A percentile compares a stretch with the other conserved stretches of the same genome.
Conservation (phyloP, 2,113 vertebrate species). For the Pseudopodoces humilis region DNA sequence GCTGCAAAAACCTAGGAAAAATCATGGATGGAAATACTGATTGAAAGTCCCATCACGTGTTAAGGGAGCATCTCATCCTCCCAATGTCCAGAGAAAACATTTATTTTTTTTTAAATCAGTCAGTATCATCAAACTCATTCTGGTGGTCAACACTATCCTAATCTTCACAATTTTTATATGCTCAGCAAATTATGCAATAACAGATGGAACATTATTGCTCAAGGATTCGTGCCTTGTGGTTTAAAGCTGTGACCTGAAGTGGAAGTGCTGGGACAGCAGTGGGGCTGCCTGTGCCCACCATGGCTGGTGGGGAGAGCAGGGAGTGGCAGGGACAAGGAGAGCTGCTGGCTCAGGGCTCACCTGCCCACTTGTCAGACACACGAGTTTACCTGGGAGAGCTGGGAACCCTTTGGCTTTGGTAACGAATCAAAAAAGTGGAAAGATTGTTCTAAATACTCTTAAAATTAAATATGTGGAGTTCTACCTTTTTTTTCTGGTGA, state of each 20-base stretch:
- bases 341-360: not conserved
- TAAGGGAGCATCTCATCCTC: not conserved
- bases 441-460: not conserved
- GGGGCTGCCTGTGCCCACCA: not conserved
- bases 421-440: not conserved
- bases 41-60: not conserved
- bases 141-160: not conserved
- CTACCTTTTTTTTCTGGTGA: not conserved
- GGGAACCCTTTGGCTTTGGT: not conserved
- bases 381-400: not conserved
- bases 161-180: not conserved
- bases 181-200: not conserved
- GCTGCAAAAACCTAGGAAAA: not conserved
- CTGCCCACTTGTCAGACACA: not conserved
- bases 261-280: not conserved
- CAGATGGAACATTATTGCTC: not conserved
- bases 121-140: not conserved
- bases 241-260: not conserved
- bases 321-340: not conserved
- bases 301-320: not conserved
- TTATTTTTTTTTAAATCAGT: not conserved
- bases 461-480: not conserved
- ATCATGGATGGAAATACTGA: not conserved
- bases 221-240: rapidly evolving
- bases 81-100: not conserved